Evolutionary conservation across 2,113 vertebrate genomes (phyloP).

Genomic region (Myxocyprinus asiaticus): DNA sequence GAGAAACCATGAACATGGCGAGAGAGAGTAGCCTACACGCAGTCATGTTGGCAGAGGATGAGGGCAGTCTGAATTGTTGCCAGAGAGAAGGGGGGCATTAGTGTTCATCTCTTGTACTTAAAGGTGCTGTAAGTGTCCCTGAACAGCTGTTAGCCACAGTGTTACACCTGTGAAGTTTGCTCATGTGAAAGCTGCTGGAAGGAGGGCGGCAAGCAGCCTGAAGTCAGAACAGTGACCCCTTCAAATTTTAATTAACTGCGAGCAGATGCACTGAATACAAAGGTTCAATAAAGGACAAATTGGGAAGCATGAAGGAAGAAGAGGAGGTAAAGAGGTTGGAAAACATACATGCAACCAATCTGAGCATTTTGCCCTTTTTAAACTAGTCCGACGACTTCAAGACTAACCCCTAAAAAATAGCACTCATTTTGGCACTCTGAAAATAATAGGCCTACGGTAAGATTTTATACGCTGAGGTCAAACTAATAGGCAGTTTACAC

Average conservation of each 20-base stretch:
- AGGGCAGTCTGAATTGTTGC: conserved; percentile 62
- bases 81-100: conserved; percentile 53
- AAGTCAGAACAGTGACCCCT: conserved; percentile 60
- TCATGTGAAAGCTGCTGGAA: conserved; percentile 66
- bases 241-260: conserved; percentile 58
- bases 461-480: background rate
- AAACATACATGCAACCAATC: conserved; percentile 30
- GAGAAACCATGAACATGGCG: background rate
- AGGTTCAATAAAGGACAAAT: conserved; percentile 65
- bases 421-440: background rate
- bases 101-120: conserved; percentile 60
- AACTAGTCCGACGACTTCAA: conserved; percentile 12
- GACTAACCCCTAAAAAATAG: no score
- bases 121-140: conserved; percentile 64
- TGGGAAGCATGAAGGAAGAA: conserved; percentile 55
- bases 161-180: conserved; percentile 68
- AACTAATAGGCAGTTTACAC: background rate
- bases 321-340: conserved; percentile 47
- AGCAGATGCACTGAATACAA: conserved; percentile 61
- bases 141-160: conserved; percentile 64
- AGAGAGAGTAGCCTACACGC: background rate
- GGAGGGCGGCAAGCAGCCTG: conserved; percentile 63
- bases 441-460: background rate
- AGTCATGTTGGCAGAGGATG: conserved; percentile 30
- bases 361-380: conserved; percentile 43